Evolutionary conservation across 1,140 invertebrate genomes (phyloP).

Genomic region (Drosophila guanche): DNA sequence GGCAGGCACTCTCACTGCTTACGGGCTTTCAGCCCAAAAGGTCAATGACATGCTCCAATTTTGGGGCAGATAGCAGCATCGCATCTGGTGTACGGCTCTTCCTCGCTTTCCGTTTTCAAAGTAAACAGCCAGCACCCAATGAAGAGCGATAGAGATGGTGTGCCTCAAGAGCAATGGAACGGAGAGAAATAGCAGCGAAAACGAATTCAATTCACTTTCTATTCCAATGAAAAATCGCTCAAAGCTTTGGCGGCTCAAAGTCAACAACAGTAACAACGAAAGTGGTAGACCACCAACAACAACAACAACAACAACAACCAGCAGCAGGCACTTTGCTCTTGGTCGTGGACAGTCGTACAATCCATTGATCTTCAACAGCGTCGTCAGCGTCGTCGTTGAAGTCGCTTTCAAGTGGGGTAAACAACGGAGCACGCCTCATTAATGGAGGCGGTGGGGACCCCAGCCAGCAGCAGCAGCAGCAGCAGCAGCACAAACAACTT

Average conservation of each 20-base stretch:
- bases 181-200: conserved; percentile 53
- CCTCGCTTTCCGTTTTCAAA: conserved; percentile 48
- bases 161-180: conserved; percentile 62
- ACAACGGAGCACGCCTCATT: conserved; percentile 74
- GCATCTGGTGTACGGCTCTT: background rate
- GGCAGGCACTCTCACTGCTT: conserved; percentile 76
- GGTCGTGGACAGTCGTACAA: conserved; percentile 57
- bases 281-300: conserved; percentile 80
- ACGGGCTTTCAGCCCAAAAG: conserved; percentile 52
- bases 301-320: conserved; percentile 43
- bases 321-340: conserved; percentile 41
- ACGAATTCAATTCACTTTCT: conserved; percentile 83
- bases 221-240: conserved; percentile 83
- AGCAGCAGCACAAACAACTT: conserved; percentile 39
- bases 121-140: conserved; percentile 52
- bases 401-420: conserved; percentile 65
- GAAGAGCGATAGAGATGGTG: conserved; percentile 27
- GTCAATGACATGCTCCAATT: conserved; percentile 82
- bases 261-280: conserved; percentile 80
- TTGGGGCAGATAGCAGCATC: conserved; percentile 39
- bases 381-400: conserved; percentile 3
- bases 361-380: conserved; percentile 71
- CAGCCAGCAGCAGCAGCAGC: conserved; percentile 39
- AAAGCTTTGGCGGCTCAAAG: conserved; percentile 69
- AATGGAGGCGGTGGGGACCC: conserved; percentile 47